Evolutionary conservation across 2,888 invertebrate genomes (phyloP), one percentile per base, ranked within the genome.

Genomic region (Neocrepidodera transversa): DNA sequence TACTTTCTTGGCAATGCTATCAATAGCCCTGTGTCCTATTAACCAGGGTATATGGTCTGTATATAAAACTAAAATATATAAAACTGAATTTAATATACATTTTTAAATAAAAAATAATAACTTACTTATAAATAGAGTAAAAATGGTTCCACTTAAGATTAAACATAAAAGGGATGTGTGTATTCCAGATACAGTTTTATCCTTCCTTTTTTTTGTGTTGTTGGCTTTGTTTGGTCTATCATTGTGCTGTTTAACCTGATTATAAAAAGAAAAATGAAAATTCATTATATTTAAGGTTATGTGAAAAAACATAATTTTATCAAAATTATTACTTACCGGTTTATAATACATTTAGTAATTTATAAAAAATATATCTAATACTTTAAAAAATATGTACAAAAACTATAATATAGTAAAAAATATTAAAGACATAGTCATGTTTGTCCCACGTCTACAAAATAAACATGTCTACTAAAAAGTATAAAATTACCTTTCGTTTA

Each of bases 1-100:
- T 3, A 45, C 5, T 48, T 84, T 85, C 73, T 87, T 86, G 17
- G 90, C 91, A 59, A 92, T 76, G n/a, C 85, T 85, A 71, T 92
- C 91, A 63, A 91, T 79, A 74, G 88, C 85, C 72, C 81, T 81
- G 66, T 84, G 82, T 73, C 77, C 78, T 49, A 79, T 65, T 60
- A 79, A 74, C 79, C 79, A 79, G 60, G 80, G 78, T 67, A 80
- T 78, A 60, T 84, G 82, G 61, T 85, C 84, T 52, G 84, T 82
- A 74, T 86, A 84, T 68, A 86, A 71, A 62, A 85, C 86, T 86
- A 68, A 69, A 77, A 59, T n/a, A n/a, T n/a, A 55, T 10, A 8
- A 14, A 23, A 11, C 3, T 7, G 40, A 17, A 36, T 11, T 38
- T 51, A 36, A 1, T 18, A n/a, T 32, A 3, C 11, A 32, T 1